These are phyloP conservation scores for Donacobius atricapilla DNA, from an alignment of 2,113 vertebrate species.

Conservation along the genomic window DNA sequence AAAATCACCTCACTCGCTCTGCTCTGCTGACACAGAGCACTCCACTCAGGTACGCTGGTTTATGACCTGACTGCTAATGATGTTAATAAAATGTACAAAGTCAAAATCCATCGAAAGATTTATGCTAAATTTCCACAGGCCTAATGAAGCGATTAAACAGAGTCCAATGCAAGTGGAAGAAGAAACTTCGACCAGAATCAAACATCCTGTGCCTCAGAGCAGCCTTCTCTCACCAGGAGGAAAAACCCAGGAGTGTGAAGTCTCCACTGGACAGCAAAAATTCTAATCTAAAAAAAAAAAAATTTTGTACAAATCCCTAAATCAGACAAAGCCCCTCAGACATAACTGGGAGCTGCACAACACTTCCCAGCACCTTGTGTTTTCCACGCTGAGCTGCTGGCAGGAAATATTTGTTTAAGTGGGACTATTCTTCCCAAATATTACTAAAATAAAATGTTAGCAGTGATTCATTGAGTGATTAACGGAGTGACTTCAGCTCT, in stretches of 20 bases:
- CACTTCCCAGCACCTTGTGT: neutral
- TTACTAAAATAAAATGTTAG: constrained; percentile 12
- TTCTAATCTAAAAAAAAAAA: neutral
- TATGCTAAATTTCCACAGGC: neutral
- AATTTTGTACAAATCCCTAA: neutral
- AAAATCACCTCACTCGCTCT: neutral
- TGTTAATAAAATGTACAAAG: neutral
- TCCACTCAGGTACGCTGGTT: neutral
- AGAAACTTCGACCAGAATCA: neutral
- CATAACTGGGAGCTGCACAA: neutral
- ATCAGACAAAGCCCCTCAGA: neutral
- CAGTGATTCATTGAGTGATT: constrained; percentile 20
- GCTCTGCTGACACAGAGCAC: neutral
- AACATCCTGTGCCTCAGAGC: neutral
- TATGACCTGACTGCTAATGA: neutral
- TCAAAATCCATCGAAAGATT: neutral
- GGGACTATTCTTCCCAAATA: neutral
- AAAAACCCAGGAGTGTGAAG: neutral
- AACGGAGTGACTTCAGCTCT: neutral
- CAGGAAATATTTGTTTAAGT: constrained; percentile 11
- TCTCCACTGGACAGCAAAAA: neutral
- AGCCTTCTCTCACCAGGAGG: neutral
- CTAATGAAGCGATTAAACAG: neutral
- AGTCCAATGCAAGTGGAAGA: neutral
- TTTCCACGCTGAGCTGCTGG: neutral